Percentiles rank a stretch among this genome's conserved stretches.
Evolutionary conservation across 2,113 vertebrate genomes (phyloP).

Genomic region (Mungos mungo): DNA sequence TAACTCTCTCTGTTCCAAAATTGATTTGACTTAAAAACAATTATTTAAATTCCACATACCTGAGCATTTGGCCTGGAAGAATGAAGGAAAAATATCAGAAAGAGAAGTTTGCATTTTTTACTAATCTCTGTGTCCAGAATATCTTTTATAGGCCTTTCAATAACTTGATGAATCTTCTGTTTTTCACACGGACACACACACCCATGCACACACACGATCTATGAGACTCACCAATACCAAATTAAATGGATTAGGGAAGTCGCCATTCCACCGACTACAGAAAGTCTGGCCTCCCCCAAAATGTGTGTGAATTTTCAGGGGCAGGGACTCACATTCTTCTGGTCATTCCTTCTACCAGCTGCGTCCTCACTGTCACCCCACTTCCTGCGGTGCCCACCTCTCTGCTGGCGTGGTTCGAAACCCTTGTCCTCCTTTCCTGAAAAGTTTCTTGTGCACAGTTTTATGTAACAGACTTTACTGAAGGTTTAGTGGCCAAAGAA

Average conservation of each 20-base stretch:
- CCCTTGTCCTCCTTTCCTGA: background rate
- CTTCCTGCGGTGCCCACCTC: background rate
- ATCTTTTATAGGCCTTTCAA: slow-evolving; percentile 43
- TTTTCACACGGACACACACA: background rate
- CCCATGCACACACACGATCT: background rate
- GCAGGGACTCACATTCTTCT: background rate
- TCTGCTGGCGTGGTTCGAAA: background rate
- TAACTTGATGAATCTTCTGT: background rate
- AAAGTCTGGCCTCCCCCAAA: background rate
- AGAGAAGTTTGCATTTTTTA: slow-evolving; percentile 18
- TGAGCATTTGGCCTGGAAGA: slow-evolving; percentile 52
- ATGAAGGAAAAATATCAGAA: slow-evolving; percentile 13
- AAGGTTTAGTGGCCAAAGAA: background rate
- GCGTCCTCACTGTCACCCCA: background rate
- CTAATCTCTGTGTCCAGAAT: slow-evolving; percentile 38
- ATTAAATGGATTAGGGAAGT: background rate
- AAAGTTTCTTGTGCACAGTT: background rate
- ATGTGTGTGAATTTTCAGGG: background rate
- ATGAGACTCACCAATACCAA: background rate
- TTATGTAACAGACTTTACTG: background rate
- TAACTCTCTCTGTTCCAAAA: slow-evolving; percentile 64
- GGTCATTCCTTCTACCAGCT: background rate
- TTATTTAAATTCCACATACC: slow-evolving; percentile 72
- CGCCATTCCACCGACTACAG: background rate
- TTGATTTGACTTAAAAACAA: slow-evolving; percentile 73